Percentiles rank a stretch among this genome's conserved stretches.
Evolutionary conservation across 2,113 vertebrate species (phyloP).

Genomic region (crab-eating macaque (Macaca fascicularis)): DNA sequence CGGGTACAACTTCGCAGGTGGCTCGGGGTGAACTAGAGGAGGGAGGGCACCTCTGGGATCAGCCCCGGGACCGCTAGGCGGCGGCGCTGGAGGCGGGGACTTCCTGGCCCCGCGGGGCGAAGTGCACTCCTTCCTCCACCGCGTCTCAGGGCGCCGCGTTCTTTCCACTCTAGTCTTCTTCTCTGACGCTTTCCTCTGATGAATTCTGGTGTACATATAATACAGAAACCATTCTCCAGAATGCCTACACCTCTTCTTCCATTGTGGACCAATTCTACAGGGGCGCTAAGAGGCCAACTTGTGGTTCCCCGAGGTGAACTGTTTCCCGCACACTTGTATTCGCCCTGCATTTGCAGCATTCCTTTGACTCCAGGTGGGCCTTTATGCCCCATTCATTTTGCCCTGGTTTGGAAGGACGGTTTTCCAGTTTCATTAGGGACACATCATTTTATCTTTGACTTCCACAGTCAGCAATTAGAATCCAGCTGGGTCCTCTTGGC

Average conservation of each 20-base stretch:
- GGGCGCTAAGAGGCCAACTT: not conserved
- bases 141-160: not conserved
- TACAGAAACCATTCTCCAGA: not conserved
- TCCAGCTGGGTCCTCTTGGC: too few species aligned
- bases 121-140: not conserved
- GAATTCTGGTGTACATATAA: not conserved
- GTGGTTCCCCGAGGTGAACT: not conserved
- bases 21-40: too few species aligned
- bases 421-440: not conserved
- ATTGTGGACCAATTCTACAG: not conserved
- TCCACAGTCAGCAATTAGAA: not conserved
- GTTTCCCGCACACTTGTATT: not conserved
- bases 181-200: not conserved
- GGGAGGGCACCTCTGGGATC: rapidly evolving
- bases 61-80: rapidly evolving
- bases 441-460: not conserved
- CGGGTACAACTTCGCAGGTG: too few species aligned
- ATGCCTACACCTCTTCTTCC: not conserved
- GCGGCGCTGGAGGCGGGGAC: rapidly evolving
- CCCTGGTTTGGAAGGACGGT: not conserved
- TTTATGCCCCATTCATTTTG: not conserved
- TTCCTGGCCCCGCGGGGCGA: not conserved
- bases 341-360: not conserved
- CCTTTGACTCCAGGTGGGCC: not conserved
- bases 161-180: not conserved